Base-by-base conservation (phyloP, 2,113 vertebrate genomes). In the Lampris incognitus region DNA sequence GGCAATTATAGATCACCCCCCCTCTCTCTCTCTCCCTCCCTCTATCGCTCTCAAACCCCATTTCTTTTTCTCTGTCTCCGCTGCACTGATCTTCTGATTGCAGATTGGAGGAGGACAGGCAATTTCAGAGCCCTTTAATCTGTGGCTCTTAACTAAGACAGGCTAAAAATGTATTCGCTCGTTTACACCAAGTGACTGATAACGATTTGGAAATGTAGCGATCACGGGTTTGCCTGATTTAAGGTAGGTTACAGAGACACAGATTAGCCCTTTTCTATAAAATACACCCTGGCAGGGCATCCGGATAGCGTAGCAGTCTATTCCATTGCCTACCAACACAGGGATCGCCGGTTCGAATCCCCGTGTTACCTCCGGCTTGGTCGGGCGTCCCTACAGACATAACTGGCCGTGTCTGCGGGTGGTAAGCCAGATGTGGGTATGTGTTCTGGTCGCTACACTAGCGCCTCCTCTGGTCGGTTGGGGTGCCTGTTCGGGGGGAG, bases 1-100 rank as follows among this genome's bases (percentile, higher is more conserved):
- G 69, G 88, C 86, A 90, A 91, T 92, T 92, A 92, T 73, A 69
- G 80, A 88, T 86, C 81, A 72, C 61, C 72, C 82, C 83, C 78
- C 76, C 81, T 9, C 81, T 67, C 54, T 49, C 4, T 9, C 58
- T 3, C n/a, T 42, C 80, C 41, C 38, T 11, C 37, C 41, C 11
- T 61, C 36, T 24, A 24, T 40, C 9, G 41, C 40, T 61, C 8
- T 10, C 10, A 5, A 39, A 40, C 37, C 38, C 58, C 3, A 9
- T 60, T 39, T 52, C 85, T 68, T 65, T 78, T 81, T 76, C 69
- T 68, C 54, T 2, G 56, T 87, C 77, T 87, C 24, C 24, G 24
- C 24, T 24, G 24, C 77, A 60, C 85, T 84, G 87, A 88, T 88
- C 79, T 76, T 87, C 83, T 89, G 87, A 89, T 92, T 91, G 87